phyloP scores from a whole-genome alignment of 2,113 vertebrate species.

The Pseudorhombus dupliciocellatus region DNA sequence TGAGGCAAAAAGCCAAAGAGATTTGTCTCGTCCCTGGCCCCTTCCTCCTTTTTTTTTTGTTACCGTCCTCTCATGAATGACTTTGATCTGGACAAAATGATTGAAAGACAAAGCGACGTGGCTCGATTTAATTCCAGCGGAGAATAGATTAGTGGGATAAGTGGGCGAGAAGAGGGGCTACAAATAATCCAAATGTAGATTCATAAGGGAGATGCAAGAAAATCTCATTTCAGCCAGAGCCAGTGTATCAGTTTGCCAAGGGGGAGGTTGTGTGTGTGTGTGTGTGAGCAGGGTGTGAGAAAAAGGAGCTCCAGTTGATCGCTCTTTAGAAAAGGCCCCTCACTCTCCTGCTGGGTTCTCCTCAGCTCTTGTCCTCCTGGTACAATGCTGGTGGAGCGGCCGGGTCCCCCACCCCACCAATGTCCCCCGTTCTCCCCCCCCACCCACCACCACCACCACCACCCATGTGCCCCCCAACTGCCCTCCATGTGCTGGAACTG shows the following conservation, averaged over 20 bases:
- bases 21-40: slow-evolving; percentile 74
- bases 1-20: slow-evolving; percentile 68
- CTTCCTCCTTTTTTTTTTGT: slow-evolving; percentile 55
- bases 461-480: slow-evolving; percentile 68
- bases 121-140: slow-evolving; percentile 70
- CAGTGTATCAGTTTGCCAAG: slow-evolving; percentile 79
- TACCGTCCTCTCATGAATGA: slow-evolving; percentile 67
- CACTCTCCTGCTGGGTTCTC: slow-evolving; percentile 79
- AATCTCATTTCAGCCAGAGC: slow-evolving; percentile 75
- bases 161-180: slow-evolving; percentile 46
- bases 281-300: slow-evolving; percentile 79
- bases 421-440: slow-evolving; percentile 38
- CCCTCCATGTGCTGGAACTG: slow-evolving; percentile 71
- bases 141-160: slow-evolving; percentile 68
- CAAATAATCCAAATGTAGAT: slow-evolving; percentile 36
- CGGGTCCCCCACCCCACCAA: slow-evolving; percentile 56
- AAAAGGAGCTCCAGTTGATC: slow-evolving; percentile 78
- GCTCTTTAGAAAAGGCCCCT: slow-evolving; percentile 78
- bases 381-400: slow-evolving; percentile 68
- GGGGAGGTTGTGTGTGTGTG: slow-evolving; percentile 11
- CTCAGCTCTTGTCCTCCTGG: slow-evolving; percentile 78
- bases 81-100: slow-evolving; percentile 81
- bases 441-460: slow-evolving; percentile 19
- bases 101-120: slow-evolving; percentile 75
- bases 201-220: slow-evolving; percentile 71